phyloP scores from a whole-genome alignment of 2,113 vertebrate genomes.

The Dunckerocampus dactyliophorus region DNA sequence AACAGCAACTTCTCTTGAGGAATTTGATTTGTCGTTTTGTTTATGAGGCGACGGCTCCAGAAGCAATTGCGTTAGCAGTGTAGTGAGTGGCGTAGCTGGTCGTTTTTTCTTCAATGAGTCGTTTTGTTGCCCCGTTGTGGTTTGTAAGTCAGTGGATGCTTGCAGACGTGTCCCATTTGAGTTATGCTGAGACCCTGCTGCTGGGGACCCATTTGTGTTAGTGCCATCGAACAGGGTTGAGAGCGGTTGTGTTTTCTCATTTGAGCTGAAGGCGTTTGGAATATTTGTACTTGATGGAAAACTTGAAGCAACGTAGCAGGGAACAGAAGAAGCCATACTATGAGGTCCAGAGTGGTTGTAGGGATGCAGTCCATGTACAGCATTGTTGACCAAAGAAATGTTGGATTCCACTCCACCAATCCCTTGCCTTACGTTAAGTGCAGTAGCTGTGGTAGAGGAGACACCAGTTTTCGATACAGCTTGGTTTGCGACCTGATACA shows the following conservation, averaged over 20 bases:
- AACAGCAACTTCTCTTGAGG: constrained; percentile 50
- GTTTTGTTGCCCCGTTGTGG: background rate
- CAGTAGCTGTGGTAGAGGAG: background rate
- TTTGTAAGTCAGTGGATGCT: background rate
- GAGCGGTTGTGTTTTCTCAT: constrained; percentile 5
- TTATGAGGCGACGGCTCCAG: background rate
- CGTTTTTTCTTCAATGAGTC: background rate
- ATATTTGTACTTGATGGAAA: background rate
- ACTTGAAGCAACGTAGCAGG: background rate
- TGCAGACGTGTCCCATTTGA: background rate
- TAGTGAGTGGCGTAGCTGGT: background rate
- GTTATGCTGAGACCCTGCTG: background rate
- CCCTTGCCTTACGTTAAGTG: background rate
- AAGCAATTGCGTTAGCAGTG: background rate
- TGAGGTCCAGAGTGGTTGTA: background rate
- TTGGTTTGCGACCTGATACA: background rate
- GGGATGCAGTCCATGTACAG: background rate
- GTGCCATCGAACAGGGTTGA: background rate
- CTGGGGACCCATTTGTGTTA: background rate
- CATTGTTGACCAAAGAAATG: background rate
- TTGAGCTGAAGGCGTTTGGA: background rate
- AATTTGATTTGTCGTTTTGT: constrained; percentile 1
- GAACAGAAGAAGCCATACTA: background rate
- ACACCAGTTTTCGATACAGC: too few species aligned
- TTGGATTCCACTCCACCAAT: background rate